A percentile compares a stretch with the other conserved stretches of the same genome.
phyloP scores from a whole-genome alignment of 2,797 vertebrate species.

The Cynopterus sphinx region DNA sequence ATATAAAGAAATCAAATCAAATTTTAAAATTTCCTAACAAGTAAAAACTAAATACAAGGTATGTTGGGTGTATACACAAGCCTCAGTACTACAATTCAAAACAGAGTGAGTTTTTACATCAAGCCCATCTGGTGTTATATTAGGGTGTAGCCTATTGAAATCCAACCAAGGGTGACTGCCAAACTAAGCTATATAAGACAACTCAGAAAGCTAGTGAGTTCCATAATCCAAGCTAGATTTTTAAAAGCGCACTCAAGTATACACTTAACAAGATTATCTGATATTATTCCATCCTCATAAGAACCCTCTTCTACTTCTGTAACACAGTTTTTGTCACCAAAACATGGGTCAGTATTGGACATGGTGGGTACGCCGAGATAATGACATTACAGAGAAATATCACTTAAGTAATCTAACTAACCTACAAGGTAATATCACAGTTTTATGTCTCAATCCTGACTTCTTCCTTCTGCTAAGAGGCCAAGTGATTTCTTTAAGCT shows the following conservation, averaged over 20 bases:
- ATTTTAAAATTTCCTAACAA: not conserved
- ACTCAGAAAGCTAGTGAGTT: constrained; percentile 73
- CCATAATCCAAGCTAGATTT: constrained; percentile 71
- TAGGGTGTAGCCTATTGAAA: constrained; percentile 80
- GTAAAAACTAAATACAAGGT: constrained; percentile 34
- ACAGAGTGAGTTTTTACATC: constrained; percentile 34
- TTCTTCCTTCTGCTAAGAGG: constrained; percentile 15
- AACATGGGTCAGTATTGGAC: not conserved
- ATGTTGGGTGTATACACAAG: not conserved
- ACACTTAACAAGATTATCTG: constrained; percentile 79
- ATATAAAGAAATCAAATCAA: constrained; percentile 23
- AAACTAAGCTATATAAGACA: constrained; percentile 75
- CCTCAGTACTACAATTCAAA: not conserved
- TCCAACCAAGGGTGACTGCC: constrained; percentile 80
- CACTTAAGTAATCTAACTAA: constrained; percentile 11
- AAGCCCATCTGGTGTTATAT: constrained; percentile 67
- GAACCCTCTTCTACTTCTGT: constrained; percentile 63
- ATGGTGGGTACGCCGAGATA: not conserved
- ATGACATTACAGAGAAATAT: not conserved
- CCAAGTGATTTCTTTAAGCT: not conserved
- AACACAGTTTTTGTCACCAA: constrained; percentile 34
- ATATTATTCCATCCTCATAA: constrained; percentile 78
- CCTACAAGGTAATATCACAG: not conserved
- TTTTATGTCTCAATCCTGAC: not conserved
- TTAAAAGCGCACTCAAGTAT: constrained; percentile 70